Evolutionary conservation across 2,888 invertebrate genomes (phyloP), one percentile per base, ranked within the genome.

Genomic region (Drosophila kanekoi): DNA sequence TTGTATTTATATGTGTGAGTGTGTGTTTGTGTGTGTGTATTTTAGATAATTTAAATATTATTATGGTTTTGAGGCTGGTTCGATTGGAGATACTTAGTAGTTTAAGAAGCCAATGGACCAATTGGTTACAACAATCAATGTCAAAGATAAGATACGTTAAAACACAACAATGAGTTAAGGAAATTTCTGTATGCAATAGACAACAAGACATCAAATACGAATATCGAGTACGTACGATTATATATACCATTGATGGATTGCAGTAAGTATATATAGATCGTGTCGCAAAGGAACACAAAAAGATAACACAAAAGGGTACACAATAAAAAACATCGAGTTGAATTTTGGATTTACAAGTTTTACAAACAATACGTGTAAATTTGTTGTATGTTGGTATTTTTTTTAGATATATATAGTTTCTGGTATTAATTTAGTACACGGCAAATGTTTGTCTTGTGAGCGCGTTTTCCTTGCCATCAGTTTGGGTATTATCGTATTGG

Each of bases 121-220:
- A 89, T 87, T 85, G 67, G 70, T 72, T 68, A 85, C 82, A 82
- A 82, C 83, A 82, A 77, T 73, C 54, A 77, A 85, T 72, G 54
- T 66, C 79, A 75, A 85, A 63, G 41, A 53, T 61, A 67, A 63
- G 51, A 41, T 72, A 72, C 63, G 59, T 81, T 87, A 71, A 77
- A 89, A 69, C 53, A 82, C 82, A 89, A 73, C 69, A 63, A 69
- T 67, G 61, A 75, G 58, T 71, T 84, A 79, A 68, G 67, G 40
- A 81, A 72, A 62, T 68, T 72, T 75, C 65, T 53, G 56, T 66
- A 89, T 89, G 85, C 87, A 89, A 82, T 86, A 83, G 83, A 88
- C 87, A 85, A 75, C 83, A 85, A 82, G 77, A 82, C 89, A 83
- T 89, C 85, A 81, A 83, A 81, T 68, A 76, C 66, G 54, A 71